Percentiles rank a stretch among this genome's conserved stretches.
Conservation (phyloP, 1,140 invertebrate species). For the Pseudomyrmex dendroicus region DNA sequence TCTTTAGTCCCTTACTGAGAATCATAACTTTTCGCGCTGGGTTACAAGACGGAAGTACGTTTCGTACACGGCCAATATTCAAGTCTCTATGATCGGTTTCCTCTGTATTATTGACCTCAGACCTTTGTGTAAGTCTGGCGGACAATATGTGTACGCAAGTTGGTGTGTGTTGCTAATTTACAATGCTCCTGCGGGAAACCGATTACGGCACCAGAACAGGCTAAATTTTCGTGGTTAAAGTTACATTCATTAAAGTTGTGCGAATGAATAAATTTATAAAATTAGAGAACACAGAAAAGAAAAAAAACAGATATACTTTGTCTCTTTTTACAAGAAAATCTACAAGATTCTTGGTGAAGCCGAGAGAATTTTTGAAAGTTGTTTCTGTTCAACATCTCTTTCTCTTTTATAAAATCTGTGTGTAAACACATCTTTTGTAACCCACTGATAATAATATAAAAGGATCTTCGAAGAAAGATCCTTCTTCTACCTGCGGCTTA, state of each 20-base stretch:
- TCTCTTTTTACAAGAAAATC: no score
- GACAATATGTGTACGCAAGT: not conserved
- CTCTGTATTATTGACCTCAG: constrained; percentile 1
- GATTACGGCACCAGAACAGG: no score
- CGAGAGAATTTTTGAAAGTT: not conserved
- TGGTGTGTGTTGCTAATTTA: not conserved
- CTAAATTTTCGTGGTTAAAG: no score
- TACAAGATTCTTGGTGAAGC: no score
- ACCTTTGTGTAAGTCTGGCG: not conserved
- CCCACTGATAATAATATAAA: not conserved
- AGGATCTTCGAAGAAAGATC: not conserved
- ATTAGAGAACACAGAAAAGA: no score
- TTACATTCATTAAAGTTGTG: no score
- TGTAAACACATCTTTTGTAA: not conserved
- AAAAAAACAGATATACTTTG: no score
- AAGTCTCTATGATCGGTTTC: not conserved
- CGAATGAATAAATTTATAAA: no score
- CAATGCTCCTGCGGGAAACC: not conserved
- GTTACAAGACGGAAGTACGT: not conserved
- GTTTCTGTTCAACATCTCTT: not conserved
- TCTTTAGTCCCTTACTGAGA: constrained; percentile 14
- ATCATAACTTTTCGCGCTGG: constrained; percentile 14
- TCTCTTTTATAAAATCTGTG: not conserved
- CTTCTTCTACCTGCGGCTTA: not conserved
- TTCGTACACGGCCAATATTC: constrained; percentile 8